Evolutionary conservation across 92 coral and sea anemone genomes (phyloP), one percentile per base, ranked within the genome.

Genomic region (Umimayanthus chanpuru): DNA sequence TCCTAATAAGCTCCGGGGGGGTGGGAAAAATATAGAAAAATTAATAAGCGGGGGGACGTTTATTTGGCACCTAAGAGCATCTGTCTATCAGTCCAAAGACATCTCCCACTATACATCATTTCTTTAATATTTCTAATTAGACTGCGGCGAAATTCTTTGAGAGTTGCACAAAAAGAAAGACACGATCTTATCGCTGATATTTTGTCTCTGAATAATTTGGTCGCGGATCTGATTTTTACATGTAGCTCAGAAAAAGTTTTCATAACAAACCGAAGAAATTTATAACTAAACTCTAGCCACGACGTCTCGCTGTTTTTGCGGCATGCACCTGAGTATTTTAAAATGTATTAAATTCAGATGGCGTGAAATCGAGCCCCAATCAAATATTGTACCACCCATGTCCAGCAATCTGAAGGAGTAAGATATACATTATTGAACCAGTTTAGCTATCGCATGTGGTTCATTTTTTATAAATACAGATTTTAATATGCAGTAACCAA

Each of bases 231-330:
- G 2, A 16, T 61, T 61, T 53, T 61, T 61, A 0, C 26, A 21
- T 61, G 26, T 61, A 61, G 26, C 26, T 61, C 68, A 21, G 68
- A 61, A 25, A 20, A 20, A 61, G 68, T 61, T 61, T 9, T 61
- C 68, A 61, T 12, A 74, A 74, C 79, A 75, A 43, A 75, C 41
- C 44, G 50, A 36, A 75, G 6, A 75, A 39, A 21, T 18, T 18
- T 40, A 36, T 38, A 43, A 75, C 79, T 75, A 75, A 39, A 36
- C 53, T 39, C 26, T 14, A 20, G 8, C 26, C 25, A 5, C 0
- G 79, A 75, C 14, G 50, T 75, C 79, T 36, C 20, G 79, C 79
- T 75, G 79, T 61, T 6, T 38, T 75, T 75, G 79, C 30, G 79
- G 79, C 50, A 43, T 21, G 7, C 25, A 36, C 53, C 50, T n/a